A percentile compares a stretch with the other conserved stretches of the same genome.
phyloP scores from a whole-genome alignment of 2,113 vertebrate genomes.

The Capreolus pygargus region DNA sequence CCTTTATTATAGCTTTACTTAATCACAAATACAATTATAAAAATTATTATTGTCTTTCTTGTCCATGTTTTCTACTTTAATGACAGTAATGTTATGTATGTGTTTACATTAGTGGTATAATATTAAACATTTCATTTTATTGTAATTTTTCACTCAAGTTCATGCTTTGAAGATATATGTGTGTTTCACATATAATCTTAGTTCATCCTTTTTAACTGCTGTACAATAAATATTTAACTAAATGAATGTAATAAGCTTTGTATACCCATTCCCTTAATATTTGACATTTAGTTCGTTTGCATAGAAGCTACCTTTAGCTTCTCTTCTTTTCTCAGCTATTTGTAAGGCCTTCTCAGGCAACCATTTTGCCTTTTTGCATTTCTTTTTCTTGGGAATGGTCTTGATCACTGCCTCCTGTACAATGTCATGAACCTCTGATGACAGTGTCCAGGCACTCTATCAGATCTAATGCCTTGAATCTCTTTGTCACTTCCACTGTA shows the following conservation, averaged over 20 bases:
- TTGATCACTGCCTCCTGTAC: background rate
- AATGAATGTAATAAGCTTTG: background rate
- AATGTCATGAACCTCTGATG: background rate
- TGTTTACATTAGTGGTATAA: background rate
- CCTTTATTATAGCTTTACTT: background rate
- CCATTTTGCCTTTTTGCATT: background rate
- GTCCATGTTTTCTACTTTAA: background rate
- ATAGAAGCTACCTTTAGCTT: background rate
- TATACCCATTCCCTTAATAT: background rate
- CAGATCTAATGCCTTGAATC: background rate
- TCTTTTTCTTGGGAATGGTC: background rate
- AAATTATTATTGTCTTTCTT: background rate
- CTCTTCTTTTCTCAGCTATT: background rate
- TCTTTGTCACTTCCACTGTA: accelerated
- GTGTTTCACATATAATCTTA: background rate
- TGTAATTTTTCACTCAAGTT: background rate
- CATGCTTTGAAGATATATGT: background rate
- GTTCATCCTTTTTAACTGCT: background rate
- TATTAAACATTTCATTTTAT: background rate
- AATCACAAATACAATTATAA: background rate
- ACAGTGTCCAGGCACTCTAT: background rate
- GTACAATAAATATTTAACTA: background rate
- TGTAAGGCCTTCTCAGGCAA: background rate
- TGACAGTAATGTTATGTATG: background rate
- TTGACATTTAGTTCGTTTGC: background rate